Percentiles rank a stretch among this genome's conserved stretches.
Conservation (phyloP, 2,888 invertebrate genomes). For the Drosophila atripex region DNA sequence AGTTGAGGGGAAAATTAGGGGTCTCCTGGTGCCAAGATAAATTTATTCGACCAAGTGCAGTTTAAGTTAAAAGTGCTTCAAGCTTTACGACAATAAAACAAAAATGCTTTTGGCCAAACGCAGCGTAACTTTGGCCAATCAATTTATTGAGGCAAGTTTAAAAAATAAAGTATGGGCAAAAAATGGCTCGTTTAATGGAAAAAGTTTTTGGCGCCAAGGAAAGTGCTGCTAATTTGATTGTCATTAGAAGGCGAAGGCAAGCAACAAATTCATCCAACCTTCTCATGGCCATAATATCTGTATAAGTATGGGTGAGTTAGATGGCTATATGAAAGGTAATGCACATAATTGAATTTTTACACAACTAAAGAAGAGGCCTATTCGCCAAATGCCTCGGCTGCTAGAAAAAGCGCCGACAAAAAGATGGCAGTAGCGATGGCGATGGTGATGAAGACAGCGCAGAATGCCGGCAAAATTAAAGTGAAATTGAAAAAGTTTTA, state of each 20-base stretch:
- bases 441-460: slow-evolving; percentile 34
- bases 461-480: slow-evolving; percentile 68
- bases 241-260: slow-evolving; percentile 59
- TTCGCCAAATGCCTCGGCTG: slow-evolving; percentile 67
- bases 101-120: slow-evolving; percentile 42
- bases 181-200: slow-evolving; percentile 70
- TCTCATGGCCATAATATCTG: slow-evolving; percentile 17
- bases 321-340: slow-evolving; percentile 61
- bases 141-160: slow-evolving; percentile 42
- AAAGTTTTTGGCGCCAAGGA: slow-evolving; percentile 65
- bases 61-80: slow-evolving; percentile 39
- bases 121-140: slow-evolving; percentile 50
- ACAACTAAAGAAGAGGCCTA: slow-evolving; percentile 72
- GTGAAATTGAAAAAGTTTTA: slow-evolving; percentile 82
- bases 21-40: slow-evolving; percentile 8
- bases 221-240: slow-evolving; percentile 72
- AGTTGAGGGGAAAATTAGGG: neutral
- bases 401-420: slow-evolving; percentile 58
- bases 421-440: slow-evolving; percentile 14
- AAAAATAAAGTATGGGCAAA: slow-evolving; percentile 17
- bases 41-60: slow-evolving; percentile 43
- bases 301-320: slow-evolving; percentile 22
- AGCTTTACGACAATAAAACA: slow-evolving; percentile 41
- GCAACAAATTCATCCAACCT: slow-evolving; percentile 40
- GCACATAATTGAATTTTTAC: slow-evolving; percentile 79